Evolutionary conservation across 2,888 invertebrate species (phyloP).

Genomic region (Odiellus spinosus): DNA sequence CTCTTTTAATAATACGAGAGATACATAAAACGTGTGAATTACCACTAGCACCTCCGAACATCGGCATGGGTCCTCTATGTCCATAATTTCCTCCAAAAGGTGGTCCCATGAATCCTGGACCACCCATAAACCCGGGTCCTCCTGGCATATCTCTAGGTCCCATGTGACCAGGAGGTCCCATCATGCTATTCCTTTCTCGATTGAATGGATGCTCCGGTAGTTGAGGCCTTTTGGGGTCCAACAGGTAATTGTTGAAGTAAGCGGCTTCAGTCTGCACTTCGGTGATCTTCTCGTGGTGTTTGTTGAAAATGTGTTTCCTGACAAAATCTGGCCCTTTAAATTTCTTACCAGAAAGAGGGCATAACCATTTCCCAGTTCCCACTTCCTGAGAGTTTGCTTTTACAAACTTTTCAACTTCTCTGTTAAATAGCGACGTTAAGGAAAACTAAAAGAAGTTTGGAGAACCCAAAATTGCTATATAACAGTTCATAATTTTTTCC

Average conservation of each 20-base stretch:
- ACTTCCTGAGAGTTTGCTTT: conserved; percentile 90
- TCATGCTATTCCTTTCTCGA: conserved; percentile 31
- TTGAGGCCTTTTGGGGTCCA: conserved; percentile 86
- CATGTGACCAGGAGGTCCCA: conserved; percentile 28
- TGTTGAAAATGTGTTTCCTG: conserved; percentile 93
- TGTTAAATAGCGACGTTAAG: conserved; percentile 12
- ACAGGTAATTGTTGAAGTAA: conserved; percentile 90
- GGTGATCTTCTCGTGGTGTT: conserved; percentile 89
- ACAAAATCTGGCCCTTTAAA: conserved; percentile 98
- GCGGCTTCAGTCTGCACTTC: conserved; percentile 86
- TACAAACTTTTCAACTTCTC: conserved; percentile 83
- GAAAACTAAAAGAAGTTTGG: too few relatives aligned
- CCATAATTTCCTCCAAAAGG: conserved; percentile 12
- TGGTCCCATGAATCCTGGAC: conserved; percentile 20
- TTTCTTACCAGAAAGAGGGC: conserved; percentile 95
- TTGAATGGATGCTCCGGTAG: conserved; percentile 67
- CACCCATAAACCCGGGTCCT: conserved; percentile 18
- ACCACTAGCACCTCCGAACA: neutral
- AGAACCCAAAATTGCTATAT: too few relatives aligned
- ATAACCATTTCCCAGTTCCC: conserved; percentile 96
- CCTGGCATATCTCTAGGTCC: conserved; percentile 23
- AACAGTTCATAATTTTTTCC: too few relatives aligned
- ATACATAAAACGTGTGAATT: neutral
- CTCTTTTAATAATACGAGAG: neutral
- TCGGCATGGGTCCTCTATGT: conserved; percentile 15